A percentile compares a stretch with the other conserved stretches of the same genome.
Conservation (phyloP, 2,797 vertebrate genomes). For the Enteromius paludinosus region DNA sequence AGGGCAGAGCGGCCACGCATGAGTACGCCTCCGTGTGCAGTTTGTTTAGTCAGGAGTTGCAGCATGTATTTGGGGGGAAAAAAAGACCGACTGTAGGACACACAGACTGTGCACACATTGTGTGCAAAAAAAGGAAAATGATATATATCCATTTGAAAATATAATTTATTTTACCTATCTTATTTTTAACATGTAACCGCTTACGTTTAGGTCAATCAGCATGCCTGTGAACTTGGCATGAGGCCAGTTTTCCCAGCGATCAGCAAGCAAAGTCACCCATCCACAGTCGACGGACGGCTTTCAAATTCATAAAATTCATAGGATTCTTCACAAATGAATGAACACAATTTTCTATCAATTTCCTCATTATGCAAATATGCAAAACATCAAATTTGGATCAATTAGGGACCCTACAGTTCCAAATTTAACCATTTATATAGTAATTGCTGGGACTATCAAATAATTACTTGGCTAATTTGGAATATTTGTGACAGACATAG, state of each 20-base stretch:
- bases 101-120: not conserved
- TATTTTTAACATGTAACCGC: not conserved
- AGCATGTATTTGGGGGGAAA: not conserved
- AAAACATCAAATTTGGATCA: constrained; percentile 99
- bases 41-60: constrained; percentile 23
- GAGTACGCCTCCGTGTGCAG: constrained; percentile 22
- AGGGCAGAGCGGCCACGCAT: constrained; percentile 63
- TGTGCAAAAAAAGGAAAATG: not conserved
- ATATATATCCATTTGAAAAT: not conserved
- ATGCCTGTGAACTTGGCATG: constrained; percentile 38
- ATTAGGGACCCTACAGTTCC: constrained; percentile 98
- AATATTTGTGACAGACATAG: constrained; percentile 99
- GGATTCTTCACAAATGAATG: constrained; percentile 99
- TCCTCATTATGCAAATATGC: constrained; percentile 99
- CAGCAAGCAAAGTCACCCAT: constrained; percentile 42
- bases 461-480: constrained; percentile 99
- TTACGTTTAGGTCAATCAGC: not conserved
- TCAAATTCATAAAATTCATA: constrained; percentile 91
- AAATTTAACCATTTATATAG: constrained; percentile 97
- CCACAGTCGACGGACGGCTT: constrained; percentile 44
- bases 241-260: constrained; percentile 37
- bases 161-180: not conserved
- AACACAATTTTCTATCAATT: constrained; percentile 99
- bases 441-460: constrained; percentile 99
- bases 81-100: not conserved